Evolutionary conservation across 2,888 invertebrate species (phyloP).

Genomic region (Apomyelois bistriatella): DNA sequence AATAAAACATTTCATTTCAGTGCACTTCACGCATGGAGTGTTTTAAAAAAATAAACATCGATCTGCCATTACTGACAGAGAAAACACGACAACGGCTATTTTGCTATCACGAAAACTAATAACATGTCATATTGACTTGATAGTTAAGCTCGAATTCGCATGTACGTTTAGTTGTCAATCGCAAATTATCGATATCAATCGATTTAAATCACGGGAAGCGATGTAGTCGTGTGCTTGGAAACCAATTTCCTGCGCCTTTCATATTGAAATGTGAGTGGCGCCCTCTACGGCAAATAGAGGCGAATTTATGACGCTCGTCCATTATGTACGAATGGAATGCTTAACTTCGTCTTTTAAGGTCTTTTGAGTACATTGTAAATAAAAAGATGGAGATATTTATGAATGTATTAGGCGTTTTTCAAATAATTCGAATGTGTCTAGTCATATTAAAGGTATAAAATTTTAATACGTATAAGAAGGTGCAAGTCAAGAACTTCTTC

Average conservation of each 20-base stretch:
- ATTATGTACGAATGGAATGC: slow-evolving; percentile 13
- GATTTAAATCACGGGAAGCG: slow-evolving; percentile 67
- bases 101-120: neutral
- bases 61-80: slow-evolving; percentile 3
- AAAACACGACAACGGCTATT: slow-evolving; percentile 1
- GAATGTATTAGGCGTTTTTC: no score
- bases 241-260: slow-evolving; percentile 76
- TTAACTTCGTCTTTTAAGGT: neutral
- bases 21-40: neutral
- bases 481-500: no score
- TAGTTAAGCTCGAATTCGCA: slow-evolving; percentile 33
- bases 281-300: slow-evolving; percentile 45
- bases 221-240: slow-evolving; percentile 63
- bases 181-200: slow-evolving; percentile 42
- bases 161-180: slow-evolving; percentile 25
- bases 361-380: neutral
- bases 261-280: slow-evolving; percentile 73
- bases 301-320: slow-evolving; percentile 34
- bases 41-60: slow-evolving; percentile 9
- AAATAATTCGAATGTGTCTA: no score
- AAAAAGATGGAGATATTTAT: no score
- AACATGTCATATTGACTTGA: neutral
- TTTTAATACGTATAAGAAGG: no score
- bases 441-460: no score
- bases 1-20: neutral